Base-by-base conservation (phyloP, 2,113 vertebrate genomes). In the Melanotaenia duboulayi region DNA sequence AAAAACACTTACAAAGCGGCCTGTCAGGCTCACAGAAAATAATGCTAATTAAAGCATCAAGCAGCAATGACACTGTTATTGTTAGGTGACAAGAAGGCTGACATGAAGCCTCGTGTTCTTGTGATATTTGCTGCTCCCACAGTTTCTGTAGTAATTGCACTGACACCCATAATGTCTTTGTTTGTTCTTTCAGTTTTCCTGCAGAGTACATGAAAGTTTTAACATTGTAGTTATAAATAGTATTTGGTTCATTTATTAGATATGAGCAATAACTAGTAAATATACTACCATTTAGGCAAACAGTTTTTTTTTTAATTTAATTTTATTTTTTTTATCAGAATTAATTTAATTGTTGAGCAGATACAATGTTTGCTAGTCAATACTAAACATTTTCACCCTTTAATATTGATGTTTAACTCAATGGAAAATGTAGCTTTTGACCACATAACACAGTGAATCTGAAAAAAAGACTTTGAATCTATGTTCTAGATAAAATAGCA, bases 11-110 rank as follows among this genome's bases (percentile, higher is more conserved):
- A 63, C 72, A 74, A 61, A 68, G 55, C 62, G 42, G 61, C 61
- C 73, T 85, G 81, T 86, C 88, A 78, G 61, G 76, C 79, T 71
- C 32, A 1, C 70, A 49, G 65, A 59, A 56, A 60, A 75, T 40
- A 17, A 76, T 46, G 62, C 56, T 82, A 83, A 82, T 90, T 87
- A 87, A 81, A 72, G 79, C 25, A 58, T 20, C 72, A 7, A 65
- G 77, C 65, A 54, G 65, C 44, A 35, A 59, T 22, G 69, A 64
- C 55, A 63, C 71, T 52, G 55, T 78, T 64, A 79, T 82, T 75
- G 62, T 66, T 19, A 60, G 69, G 52, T 7, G 44, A 44, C 0
- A 49, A 46, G 79, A 65, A 69, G 83, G 70, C 25, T 82, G 77
- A 78, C 82, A 75, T 17, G 50, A 20, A 71, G 66, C 68, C 56